Evolutionary conservation across 2,113 vertebrate genomes (phyloP).

Genomic region (Macroglossus sobrinus): DNA sequence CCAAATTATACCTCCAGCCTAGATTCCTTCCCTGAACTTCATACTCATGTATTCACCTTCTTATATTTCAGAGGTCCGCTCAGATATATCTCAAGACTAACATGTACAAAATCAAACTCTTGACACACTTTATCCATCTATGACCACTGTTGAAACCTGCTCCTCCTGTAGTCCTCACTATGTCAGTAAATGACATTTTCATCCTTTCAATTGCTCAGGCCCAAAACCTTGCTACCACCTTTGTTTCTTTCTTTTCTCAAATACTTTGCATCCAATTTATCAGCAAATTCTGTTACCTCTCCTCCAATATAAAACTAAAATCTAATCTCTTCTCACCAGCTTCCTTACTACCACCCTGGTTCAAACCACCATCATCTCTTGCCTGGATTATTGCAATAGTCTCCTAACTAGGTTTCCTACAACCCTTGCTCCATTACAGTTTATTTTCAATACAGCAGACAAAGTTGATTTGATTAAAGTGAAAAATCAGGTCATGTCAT

Average conservation of each 20-base stretch:
- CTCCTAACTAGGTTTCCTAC: background rate
- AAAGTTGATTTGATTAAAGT: background rate
- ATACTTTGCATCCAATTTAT: background rate
- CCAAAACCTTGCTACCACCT: background rate
- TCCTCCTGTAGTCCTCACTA: background rate
- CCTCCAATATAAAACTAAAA: background rate
- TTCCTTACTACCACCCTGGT: background rate
- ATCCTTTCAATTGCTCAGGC: background rate
- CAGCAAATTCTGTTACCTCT: background rate
- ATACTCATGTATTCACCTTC: background rate
- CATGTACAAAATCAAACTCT: background rate
- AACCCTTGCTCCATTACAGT: background rate
- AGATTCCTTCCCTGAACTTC: background rate
- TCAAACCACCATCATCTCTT: background rate
- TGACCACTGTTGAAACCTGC: background rate
- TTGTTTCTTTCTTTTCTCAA: background rate
- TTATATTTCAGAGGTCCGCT: background rate
- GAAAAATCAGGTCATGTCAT: background rate
- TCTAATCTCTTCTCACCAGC: background rate
- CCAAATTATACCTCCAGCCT: background rate
- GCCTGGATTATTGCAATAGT: background rate
- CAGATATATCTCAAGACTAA: background rate
- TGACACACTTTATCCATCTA: background rate
- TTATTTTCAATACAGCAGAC: slow-evolving; percentile 2
- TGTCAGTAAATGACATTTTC: background rate